These are phyloP conservation scores for Scolanthus callimorphus DNA, from an alignment of 92 coral and sea anemone species.

Conservation along the genomic window DNA sequence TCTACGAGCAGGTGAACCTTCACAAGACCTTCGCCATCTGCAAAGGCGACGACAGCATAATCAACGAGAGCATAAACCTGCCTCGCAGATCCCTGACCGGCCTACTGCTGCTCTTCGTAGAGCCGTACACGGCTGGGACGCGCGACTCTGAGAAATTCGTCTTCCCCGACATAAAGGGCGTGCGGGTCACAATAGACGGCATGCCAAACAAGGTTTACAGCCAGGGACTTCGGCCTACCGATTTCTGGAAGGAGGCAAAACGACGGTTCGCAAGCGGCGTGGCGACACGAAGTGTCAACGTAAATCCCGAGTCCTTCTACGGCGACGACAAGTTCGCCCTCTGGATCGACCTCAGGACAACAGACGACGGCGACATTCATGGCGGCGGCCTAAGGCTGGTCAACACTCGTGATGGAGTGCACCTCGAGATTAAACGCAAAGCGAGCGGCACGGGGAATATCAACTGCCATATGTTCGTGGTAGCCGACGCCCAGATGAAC, in stretches of 20 bases:
- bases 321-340: too few species aligned
- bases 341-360: conserved; percentile 19
- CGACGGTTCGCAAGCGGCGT: conserved; percentile 5
- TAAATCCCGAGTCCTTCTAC: conserved; percentile 2
- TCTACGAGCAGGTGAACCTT: conserved; percentile 15
- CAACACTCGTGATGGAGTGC: conserved; percentile 21
- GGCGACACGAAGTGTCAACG: too few species aligned
- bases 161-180: conserved; percentile 17
- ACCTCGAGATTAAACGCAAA: conserved; percentile 25
- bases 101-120: conserved; percentile 14
- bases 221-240: conserved; percentile 1
- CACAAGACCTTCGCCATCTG: conserved; percentile 16
- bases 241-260: conserved; percentile 14
- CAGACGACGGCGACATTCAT: conserved; percentile 10
- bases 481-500: conserved; percentile 17
- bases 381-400: conserved; percentile 26
- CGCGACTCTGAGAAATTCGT: conserved; percentile 15
- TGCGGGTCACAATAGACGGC: conserved; percentile 16
- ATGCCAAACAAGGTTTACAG: conserved; percentile 31
- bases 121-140: conserved; percentile 8
- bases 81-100: conserved; percentile 16
- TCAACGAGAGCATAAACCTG: conserved; percentile 11
- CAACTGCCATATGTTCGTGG: conserved; percentile 12
- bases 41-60: conserved; percentile 2
- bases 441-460: conserved; percentile 15